Evolutionary conservation across 1,140 invertebrate genomes (phyloP).

Genomic region (Agraylea sexmaculata): DNA sequence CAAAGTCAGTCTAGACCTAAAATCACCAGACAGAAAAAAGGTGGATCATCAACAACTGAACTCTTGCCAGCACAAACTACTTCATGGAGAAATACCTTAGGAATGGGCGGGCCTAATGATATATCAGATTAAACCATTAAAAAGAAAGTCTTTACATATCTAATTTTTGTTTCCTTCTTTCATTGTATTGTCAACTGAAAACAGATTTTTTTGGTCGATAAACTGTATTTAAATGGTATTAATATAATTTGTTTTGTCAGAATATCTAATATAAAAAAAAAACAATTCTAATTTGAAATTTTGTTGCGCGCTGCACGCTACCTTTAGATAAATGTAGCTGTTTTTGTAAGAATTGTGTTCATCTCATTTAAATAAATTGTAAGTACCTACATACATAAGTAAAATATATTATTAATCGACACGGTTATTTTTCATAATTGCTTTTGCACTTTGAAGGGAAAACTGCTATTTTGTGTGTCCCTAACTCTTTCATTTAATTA

Average conservation of each 20-base stretch:
- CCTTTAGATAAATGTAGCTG: too few species aligned
- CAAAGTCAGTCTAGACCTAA: conserved; percentile 27
- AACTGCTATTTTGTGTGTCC: too few species aligned
- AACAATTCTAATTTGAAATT: background rate
- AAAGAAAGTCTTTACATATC: background rate
- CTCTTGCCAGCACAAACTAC: conserved; percentile 10
- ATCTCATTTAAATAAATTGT: too few species aligned
- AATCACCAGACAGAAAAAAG: conserved; percentile 28
- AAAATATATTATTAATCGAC: too few species aligned
- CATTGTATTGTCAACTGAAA: too few species aligned
- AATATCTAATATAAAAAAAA: background rate
- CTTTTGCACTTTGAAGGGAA: too few species aligned
- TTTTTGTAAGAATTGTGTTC: too few species aligned
- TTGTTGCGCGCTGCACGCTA: background rate
- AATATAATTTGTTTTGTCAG: background rate
- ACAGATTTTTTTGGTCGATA: too few species aligned
- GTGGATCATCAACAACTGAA: conserved; percentile 4
- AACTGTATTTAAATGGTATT: background rate
- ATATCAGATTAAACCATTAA: conserved; percentile 16
- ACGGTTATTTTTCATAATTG: too few species aligned
- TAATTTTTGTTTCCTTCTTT: too few species aligned
- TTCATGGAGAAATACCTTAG: conserved; percentile 16
- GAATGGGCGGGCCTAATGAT: conserved; percentile 19
- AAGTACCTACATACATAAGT: too few species aligned
- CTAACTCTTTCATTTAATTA: too few species aligned